Evolutionary conservation across 1,140 invertebrate species (phyloP), one percentile per base, ranked within the genome.

Genomic region (Scaptodrosophila lebanonensis): DNA sequence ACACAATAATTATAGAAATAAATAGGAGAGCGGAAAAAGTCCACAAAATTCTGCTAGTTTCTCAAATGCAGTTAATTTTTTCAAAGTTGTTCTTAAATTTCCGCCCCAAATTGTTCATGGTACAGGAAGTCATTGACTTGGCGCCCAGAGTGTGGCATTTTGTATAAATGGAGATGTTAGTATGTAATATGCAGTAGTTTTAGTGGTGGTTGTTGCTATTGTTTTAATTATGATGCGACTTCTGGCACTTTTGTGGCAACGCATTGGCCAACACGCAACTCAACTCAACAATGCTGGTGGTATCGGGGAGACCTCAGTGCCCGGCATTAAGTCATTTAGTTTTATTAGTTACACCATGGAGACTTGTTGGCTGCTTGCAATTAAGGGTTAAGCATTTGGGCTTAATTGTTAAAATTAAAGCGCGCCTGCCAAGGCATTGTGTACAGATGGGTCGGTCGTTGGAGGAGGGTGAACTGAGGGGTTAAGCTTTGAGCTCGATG

Each of bases 321-420:
- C 9, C 13, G 53, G 51, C 53, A 79, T 79, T 82, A 79, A 82
- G 73, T 73, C 75, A 73, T 79, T 79, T 62, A 72, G 56, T 82
- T 79, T 79, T 79, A 79, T 82, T 77, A 63, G 65, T 67, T 49
- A 73, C 56, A 66, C 11, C 15, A 11, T 16, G 15, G 33, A 25
- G 15, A 22, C 20, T 12, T 30, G 22, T 29, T 29, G 20, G 30
- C 4, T 39, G 50, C 53, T 40, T 20, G 57, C 36, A 5, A 9
- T 9, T 29, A 50, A 48, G 52, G 68, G 57, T 72, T 72, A 62
- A 69, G 62, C 66, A 76, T 79, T 66, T 68, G 75, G 67, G 75
- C n/a, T 82, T 79, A 79, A 79, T 79, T 79, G 73, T 71, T 82
- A 73, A 79, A 73, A 82, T 79, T 82, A 69, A 79, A 82, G 68